Evolutionary conservation across 2,113 vertebrate species (phyloP), one percentile per base, ranked within the genome.

Genomic region (Gasterosteus nipponicus): DNA sequence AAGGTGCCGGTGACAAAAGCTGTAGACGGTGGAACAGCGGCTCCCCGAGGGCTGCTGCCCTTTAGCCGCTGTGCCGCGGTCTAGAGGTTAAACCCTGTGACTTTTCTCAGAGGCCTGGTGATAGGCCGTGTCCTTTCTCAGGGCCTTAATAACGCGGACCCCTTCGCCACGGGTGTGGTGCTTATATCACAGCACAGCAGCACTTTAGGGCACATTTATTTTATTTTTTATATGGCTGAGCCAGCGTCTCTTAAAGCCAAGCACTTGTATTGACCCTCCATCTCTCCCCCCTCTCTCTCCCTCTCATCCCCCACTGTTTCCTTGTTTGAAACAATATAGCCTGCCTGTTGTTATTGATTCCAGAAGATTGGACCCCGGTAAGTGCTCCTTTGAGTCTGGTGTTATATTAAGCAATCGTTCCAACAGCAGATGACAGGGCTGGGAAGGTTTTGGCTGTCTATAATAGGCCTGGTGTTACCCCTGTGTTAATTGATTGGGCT

Each of bases 361-460:
- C 62, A 91, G 91, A 88, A 92, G 94, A 93, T 80, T 92, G 95
- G 88, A 90, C 79, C 91, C 73, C 76, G 89, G 92, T 93, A 93
- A 95, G 94, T 91, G 94, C 86, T 93, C 94, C 95, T 96, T 70
- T 63, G 95, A 96, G 96, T 93, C 94, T 90, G 85, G 88, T 81
- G 94, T 91, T 94, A 90, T 95, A 96, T 97, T 96, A 96, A 96
- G 94, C 94, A 93, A 95, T 96, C 95, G 94, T 94, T 96, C 93
- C 96, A 95, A 88, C 73, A 91, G 94, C 93, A 91, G 94, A 94
- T 95, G 96, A 97, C 96, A 96, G 86, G 92, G 93, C 92, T 94
- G 93, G 94, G 94, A 90, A 86, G 91, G 93, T 94, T 93, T 94
- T 85, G 80, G 91, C 93, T 91, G 92, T 84, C 93, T 95, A 95